These are phyloP conservation scores for Noturus placidus DNA, from an alignment of 2,113 vertebrate genomes.

Conservation along the genomic window DNA sequence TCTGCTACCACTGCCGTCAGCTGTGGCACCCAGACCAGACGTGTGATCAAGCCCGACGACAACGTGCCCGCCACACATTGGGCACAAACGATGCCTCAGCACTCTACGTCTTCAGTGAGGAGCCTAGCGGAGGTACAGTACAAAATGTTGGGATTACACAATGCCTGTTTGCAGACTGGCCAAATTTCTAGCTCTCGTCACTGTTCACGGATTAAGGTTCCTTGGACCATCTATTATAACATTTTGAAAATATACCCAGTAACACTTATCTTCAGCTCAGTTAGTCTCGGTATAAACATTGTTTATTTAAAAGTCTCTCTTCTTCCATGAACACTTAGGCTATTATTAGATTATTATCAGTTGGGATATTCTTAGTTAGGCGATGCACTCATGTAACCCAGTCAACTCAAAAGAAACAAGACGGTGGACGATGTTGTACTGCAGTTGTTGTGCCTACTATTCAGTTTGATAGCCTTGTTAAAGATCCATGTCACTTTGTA, in stretches of 20 bases:
- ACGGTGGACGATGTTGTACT: too few relatives aligned
- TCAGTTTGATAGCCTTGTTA: too few relatives aligned
- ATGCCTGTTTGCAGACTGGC: not conserved
- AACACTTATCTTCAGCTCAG: not conserved
- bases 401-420: too few relatives aligned
- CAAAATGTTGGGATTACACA: not conserved
- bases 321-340: too few relatives aligned
- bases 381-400: too few relatives aligned
- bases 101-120: conserved; percentile 74
- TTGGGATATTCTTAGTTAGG: too few relatives aligned
- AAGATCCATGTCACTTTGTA: too few relatives aligned
- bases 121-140: conserved; percentile 68
- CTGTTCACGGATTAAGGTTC: not conserved
- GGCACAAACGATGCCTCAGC: conserved; percentile 65
- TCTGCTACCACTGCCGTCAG: conserved; percentile 88
- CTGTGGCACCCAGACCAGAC: conserved; percentile 84
- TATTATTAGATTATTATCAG: too few relatives aligned
- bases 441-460: too few relatives aligned
- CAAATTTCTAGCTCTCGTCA: not conserved
- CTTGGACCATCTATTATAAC: not conserved
- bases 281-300: not conserved
- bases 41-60: conserved; percentile 76
- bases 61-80: conserved; percentile 72
- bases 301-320: not conserved
- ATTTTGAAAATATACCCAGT: not conserved